These are phyloP conservation scores for Eolophus roseicapilla DNA, from an alignment of 2,113 vertebrate species.

Conservation along the genomic window DNA sequence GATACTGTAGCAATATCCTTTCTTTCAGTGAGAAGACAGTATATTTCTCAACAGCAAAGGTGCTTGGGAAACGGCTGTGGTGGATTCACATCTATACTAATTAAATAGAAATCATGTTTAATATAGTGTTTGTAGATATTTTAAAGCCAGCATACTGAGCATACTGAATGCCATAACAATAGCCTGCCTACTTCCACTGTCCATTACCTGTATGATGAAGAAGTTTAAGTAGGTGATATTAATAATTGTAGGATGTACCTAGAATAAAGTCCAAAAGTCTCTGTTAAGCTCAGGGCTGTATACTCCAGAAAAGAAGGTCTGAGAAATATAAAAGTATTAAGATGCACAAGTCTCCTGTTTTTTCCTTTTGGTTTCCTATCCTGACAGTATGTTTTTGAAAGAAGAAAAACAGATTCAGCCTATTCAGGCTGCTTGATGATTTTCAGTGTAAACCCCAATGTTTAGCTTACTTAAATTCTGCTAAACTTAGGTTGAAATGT, in stretches of 20 bases:
- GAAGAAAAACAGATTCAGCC: neutral
- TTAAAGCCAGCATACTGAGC: neutral
- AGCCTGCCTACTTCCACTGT: neutral
- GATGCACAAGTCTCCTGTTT: fast-evolving
- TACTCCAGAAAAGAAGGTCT: neutral
- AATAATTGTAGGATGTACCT: neutral
- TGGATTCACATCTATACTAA: neutral
- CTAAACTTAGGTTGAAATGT: neutral
- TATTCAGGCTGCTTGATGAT: neutral
- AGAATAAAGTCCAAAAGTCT: neutral
- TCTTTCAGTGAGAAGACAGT: neutral
- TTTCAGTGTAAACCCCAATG: fast-evolving
- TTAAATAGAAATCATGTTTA: neutral
- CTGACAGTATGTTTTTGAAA: neutral
- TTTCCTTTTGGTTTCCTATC: neutral
- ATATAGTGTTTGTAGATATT: neutral
- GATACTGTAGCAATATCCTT: neutral
- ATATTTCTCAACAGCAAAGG: neutral
- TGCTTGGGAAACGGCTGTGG: neutral
- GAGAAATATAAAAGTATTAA: neutral
- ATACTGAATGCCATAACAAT: neutral
- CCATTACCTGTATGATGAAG: neutral
- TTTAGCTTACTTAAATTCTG: neutral
- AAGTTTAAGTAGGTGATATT: neutral
- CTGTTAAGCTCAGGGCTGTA: neutral